Evolutionary conservation across 1,140 invertebrate genomes (phyloP).

Genomic region (Bombus haemorrhoidalis): DNA sequence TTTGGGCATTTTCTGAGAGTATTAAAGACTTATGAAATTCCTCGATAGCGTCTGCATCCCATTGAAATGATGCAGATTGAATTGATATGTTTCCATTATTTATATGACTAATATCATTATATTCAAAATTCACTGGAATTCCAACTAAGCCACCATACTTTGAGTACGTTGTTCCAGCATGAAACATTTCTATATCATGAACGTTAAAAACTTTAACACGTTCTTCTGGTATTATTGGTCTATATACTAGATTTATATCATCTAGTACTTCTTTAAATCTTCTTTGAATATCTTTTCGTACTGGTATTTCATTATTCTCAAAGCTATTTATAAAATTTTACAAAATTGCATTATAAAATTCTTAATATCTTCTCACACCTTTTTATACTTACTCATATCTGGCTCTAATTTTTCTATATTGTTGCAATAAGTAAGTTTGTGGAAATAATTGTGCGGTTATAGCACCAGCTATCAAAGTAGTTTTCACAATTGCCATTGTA

Average conservation of each 20-base stretch:
- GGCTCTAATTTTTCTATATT: constrained; percentile 82
- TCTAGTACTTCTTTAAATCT: constrained; percentile 82
- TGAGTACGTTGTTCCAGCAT: constrained; percentile 80
- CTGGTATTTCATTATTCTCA: constrained; percentile 76
- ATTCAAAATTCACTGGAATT: constrained; percentile 86
- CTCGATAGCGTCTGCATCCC: constrained; percentile 84
- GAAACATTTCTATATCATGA: constrained; percentile 85
- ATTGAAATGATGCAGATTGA: constrained; percentile 83
- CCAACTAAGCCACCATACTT: constrained; percentile 85
- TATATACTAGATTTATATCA: constrained; percentile 76
- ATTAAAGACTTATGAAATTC: constrained; percentile 86
- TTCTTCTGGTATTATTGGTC: constrained; percentile 75
- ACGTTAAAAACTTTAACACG: constrained; percentile 84
- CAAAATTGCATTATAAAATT: constrained; percentile 19
- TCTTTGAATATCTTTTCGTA: constrained; percentile 75
- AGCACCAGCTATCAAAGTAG: background rate
- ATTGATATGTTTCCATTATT: constrained; percentile 82
- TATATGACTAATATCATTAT: constrained; percentile 79
- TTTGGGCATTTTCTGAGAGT: constrained; percentile 88
- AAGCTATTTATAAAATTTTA: constrained; percentile 16
- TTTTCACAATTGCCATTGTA: background rate
- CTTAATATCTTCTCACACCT: constrained; percentile 6
- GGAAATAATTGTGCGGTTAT: constrained; percentile 75
- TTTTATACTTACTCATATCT: constrained; percentile 82
- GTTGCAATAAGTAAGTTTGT: constrained; percentile 82